Evolutionary conservation across 2,888 invertebrate species (phyloP), one percentile per base, ranked within the genome.

Genomic region (Abrostola tripartita): DNA sequence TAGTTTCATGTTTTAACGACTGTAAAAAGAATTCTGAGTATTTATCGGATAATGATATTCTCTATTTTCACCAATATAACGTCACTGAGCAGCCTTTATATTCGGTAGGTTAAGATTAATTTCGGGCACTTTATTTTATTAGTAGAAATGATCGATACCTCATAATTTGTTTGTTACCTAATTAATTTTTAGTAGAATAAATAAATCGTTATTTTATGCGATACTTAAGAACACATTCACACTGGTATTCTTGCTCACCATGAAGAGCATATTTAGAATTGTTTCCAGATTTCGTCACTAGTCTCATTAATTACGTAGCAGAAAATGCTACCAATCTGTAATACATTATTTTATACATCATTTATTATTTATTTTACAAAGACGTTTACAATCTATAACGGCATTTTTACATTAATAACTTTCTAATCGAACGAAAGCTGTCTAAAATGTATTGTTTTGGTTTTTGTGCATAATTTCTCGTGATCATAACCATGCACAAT

Each of bases 361-460:
- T 58, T 68, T 62, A 51, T 58, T 38, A 59, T 14, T n/a, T 24
- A 4, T 55, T 54, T 35, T 56, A 58, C 61, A 65, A 54, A 54
- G 53, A 50, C 49, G 50, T 63, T 66, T 54, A 38, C 10, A 10
- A 59, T 76, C 44, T 60, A 54, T 59, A 68, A 67, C 62, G 44
- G 68, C 65, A 62, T 74, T 71, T 53, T 47, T 55, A 44, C 64
- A 63, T 71, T 73, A 57, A 65, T 68, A 68, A 83, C 87, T 86
- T 87, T 85, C 86, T 81, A 83, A 79, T 77, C 68, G 68, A 78
- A 81, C 81, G 82, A 85, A 83, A 78, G 80, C 71, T 41, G 53
- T 60, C 69, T 66, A 56, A 78, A 76, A 65, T 63, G 65, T 73
- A 85, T 88, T 86, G 86, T 87, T 80, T 78, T 74, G 68, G 73